These are phyloP conservation scores for Bhutanitis thaidina DNA, from an alignment of 2,888 invertebrate genomes.

Conservation along the genomic window DNA sequence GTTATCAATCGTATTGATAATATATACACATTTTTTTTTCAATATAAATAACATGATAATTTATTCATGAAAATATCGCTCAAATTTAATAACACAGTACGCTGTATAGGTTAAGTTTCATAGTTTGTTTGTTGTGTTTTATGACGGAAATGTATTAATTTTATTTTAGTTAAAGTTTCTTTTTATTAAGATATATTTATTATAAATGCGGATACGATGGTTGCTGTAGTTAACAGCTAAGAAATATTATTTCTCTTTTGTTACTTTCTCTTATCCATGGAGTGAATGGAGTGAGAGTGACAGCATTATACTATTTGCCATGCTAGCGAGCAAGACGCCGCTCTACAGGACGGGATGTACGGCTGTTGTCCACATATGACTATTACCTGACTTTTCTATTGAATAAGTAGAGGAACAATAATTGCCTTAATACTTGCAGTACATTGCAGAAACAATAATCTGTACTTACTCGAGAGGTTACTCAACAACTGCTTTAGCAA, in stretches of 20 bases:
- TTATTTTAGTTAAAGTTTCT: not conserved
- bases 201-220: conserved; percentile 39
- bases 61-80: conserved; percentile 18
- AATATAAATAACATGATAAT: conserved; percentile 2
- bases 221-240: conserved; percentile 54
- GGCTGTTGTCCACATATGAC: conserved; percentile 23
- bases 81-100: conserved; percentile 30
- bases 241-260: conserved; percentile 73
- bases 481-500: not conserved
- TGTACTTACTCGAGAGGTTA: not conserved
- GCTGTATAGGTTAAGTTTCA: conserved; percentile 16
- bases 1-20: conserved; percentile 11
- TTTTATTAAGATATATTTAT: conserved; percentile 26
- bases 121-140: conserved; percentile 19
- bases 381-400: conserved; percentile 20
- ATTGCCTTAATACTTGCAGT: conserved; percentile 11
- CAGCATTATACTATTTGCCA: conserved; percentile 32
- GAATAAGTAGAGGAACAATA: conserved; percentile 10
- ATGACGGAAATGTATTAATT: not conserved
- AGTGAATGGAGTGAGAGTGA: conserved; percentile 74
- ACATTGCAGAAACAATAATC: conserved; percentile 1
- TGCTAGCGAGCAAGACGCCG: conserved; percentile 52
- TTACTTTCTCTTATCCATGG: conserved; percentile 75
- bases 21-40: conserved; percentile 13
- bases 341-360: conserved; percentile 49